phyloP scores from a whole-genome alignment of 2,113 vertebrate species.

The Todiramphus chloris region DNA sequence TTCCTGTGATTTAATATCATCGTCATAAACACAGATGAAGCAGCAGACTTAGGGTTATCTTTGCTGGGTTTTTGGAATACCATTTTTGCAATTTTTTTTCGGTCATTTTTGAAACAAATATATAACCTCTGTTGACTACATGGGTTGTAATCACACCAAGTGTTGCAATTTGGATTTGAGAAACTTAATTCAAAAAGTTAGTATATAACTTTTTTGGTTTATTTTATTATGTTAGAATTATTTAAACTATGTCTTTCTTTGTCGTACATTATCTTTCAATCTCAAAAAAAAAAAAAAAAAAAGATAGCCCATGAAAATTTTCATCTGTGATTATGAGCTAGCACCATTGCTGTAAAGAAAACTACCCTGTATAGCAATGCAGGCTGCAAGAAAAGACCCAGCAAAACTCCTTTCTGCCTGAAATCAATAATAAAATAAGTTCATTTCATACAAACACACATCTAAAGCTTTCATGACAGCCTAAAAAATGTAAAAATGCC shows the following conservation, averaged over 20 bases:
- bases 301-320: constrained; percentile 1
- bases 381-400: constrained; percentile 1
- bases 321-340: not conserved
- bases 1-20: not conserved
- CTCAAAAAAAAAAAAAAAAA: not conserved
- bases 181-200: not conserved
- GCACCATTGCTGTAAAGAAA: not conserved
- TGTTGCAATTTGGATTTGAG: not conserved
- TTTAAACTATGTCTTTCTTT: not conserved
- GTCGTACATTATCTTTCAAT: not conserved
- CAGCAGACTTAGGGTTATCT: not conserved
- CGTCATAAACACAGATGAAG: not conserved
- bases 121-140: not conserved
- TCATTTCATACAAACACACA: constrained; percentile 72
- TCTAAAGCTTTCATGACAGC: constrained; percentile 63
- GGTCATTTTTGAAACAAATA: not conserved
- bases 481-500: constrained; percentile 75
- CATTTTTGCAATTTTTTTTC: not conserved
- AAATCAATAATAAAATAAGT: constrained; percentile 72
- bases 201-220: not conserved
- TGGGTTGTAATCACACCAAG: not conserved
- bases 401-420: constrained; percentile 32
- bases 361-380: not conserved
- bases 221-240: not conserved
- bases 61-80: not conserved